Base-by-base conservation (phyloP, 2,797 vertebrate genomes). In the Aplochiton taeniatus region DNA sequence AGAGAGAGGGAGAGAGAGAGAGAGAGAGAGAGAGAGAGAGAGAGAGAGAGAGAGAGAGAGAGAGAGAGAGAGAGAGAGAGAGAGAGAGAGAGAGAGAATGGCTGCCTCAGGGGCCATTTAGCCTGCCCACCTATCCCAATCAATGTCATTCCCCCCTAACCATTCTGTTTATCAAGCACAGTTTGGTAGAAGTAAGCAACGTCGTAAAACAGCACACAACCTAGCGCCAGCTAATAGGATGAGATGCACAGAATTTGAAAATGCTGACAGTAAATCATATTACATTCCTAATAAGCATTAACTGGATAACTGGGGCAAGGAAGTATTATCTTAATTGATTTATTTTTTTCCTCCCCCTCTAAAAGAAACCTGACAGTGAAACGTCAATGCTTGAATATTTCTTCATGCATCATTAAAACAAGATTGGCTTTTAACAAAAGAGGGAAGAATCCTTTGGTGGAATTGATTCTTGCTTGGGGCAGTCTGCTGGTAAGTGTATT, bases 331-430 rank as follows among this genome's bases (percentile, higher is more conserved):
- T 98, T 98, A 98, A 99, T 98, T 98, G 97, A 99, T 99, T 99
- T n/a, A n/a, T n/a, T 98, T 52, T 98, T 96, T 96, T 94, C 6
- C 31, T 31, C 31, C 6, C 31, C 6, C 31, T 6, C 31, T 31
- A 31, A 97, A 97, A 96, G 96, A 96, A 98, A 97, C 95, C 96
- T 98, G 96, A 98, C 97, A 98, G 96, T 94, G 95, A 98, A 98
- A 98, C 97, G 96, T 98, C 97, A 98, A 97, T 98, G 97, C 94
- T 95, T 92, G 92, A 98, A 97, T 98, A 98, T 98, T 98, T 98
- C 95, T 99, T 98, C 97, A 99, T 99, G 96, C 96, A 99, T 98
- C 97, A 99, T 99, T 99, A 98, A 98, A 99, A 98, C 96, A 95
- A 98, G 97, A 99, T 98, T 98, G 96, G 95, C 96, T 98, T 97